phyloP scores from a whole-genome alignment of 2,888 invertebrate species.

The Pachycephus smyrnensis region DNA sequence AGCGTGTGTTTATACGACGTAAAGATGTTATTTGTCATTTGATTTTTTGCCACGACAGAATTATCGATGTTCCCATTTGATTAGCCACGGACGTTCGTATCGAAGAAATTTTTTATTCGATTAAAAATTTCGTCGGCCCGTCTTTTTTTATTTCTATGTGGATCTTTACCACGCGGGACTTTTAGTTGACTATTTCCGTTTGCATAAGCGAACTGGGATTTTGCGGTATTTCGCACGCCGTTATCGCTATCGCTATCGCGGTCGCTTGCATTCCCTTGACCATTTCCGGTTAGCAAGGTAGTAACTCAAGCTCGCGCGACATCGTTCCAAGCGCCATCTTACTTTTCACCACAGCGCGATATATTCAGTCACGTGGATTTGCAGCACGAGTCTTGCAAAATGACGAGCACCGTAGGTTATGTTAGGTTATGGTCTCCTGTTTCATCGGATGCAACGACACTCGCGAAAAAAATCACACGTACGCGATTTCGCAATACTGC shows the following conservation, averaged over 20 bases:
- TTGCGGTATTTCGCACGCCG: not conserved
- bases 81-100: not conserved
- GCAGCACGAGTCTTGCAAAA: constrained; percentile 17
- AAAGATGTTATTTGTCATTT: not conserved
- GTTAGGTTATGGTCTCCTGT: constrained; percentile 42
- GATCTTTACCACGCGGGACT: not conserved
- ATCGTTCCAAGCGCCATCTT: not conserved
- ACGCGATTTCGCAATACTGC: not conserved
- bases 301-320: not conserved
- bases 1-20: not conserved
- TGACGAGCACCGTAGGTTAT: constrained; percentile 30
- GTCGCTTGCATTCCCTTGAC: not conserved
- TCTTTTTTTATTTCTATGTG: not conserved
- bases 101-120: not conserved
- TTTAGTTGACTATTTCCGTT: not conserved
- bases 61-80: not conserved
- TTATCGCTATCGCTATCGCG: not conserved
- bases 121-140: not conserved
- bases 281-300: not conserved
- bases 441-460: constrained; percentile 26
- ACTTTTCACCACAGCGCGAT: not conserved
- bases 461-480: not conserved
- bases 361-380: not conserved
- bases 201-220: not conserved
- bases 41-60: not conserved